A percentile compares a stretch with the other conserved stretches of the same genome.
Evolutionary conservation across 2,888 invertebrate genomes (phyloP).

Genomic region (Agriopis marginaria): DNA sequence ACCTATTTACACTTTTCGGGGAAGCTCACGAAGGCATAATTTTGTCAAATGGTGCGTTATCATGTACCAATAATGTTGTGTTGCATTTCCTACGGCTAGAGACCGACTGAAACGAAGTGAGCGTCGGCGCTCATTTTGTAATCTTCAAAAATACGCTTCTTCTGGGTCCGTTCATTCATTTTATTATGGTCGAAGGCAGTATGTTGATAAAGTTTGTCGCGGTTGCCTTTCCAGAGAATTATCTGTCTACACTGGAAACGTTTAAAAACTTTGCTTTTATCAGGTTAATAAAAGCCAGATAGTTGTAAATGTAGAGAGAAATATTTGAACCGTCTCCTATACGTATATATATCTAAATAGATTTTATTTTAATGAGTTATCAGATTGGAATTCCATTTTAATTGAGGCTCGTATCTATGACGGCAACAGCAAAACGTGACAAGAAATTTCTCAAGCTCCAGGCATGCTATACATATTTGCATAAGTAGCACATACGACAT

Average conservation of each 20-base stretch:
- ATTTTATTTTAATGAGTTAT: slow-evolving; percentile 16
- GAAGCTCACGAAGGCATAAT: too few relatives aligned
- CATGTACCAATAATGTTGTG: too few relatives aligned
- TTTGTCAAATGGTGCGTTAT: too few relatives aligned
- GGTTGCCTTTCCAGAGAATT: slow-evolving; percentile 11
- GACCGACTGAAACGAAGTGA: too few relatives aligned
- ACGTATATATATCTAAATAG: background rate
- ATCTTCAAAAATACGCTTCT: too few relatives aligned
- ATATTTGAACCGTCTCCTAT: too few relatives aligned
- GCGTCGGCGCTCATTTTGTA: too few relatives aligned
- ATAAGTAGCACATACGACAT: background rate
- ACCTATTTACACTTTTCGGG: too few relatives aligned
- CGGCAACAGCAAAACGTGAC: slow-evolving; percentile 11
- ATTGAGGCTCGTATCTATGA: slow-evolving; percentile 4
- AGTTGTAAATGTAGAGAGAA: too few relatives aligned
- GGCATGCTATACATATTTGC: background rate
- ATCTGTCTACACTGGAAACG: slow-evolving; percentile 1
- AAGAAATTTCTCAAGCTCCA: slow-evolving; percentile 3
- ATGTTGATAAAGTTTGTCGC: slow-evolving; percentile 6
- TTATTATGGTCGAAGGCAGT: too few relatives aligned
- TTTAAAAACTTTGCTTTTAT: background rate
- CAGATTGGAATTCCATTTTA: slow-evolving; percentile 16
- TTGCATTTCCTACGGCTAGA: too few relatives aligned
- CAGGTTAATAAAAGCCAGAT: background rate
- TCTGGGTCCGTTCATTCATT: too few relatives aligned